Conservation (phyloP, 2,113 vertebrate species). For the Nettapus auritus region DNA sequence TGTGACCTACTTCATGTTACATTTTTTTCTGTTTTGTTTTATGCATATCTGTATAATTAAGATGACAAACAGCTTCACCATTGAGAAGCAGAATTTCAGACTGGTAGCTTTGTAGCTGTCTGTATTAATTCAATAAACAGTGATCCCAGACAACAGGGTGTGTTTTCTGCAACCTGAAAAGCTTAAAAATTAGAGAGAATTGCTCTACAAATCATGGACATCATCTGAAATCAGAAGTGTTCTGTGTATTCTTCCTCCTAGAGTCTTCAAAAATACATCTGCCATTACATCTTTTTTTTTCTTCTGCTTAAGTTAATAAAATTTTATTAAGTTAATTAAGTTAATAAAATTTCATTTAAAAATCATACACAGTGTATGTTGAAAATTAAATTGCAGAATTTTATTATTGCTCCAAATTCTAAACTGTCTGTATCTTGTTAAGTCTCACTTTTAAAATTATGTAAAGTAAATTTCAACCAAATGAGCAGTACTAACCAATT, state of each 20-base stretch:
- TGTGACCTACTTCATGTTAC: not conserved
- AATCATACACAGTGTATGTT: not conserved
- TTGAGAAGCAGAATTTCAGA: not conserved
- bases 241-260: not conserved
- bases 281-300: not conserved
- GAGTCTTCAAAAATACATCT: not conserved
- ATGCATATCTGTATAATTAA: not conserved
- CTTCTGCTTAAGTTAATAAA: not conserved
- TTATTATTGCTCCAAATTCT: not conserved
- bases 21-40: not conserved
- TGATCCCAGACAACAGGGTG: not conserved
- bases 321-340: not conserved
- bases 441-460: not conserved
- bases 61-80: not conserved
- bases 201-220: not conserved
- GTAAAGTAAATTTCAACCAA: conserved; percentile 1
- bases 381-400: not conserved
- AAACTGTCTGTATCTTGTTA: not conserved
- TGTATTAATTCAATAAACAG: not conserved
- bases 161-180: not conserved
- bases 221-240: not conserved
- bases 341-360: not conserved
- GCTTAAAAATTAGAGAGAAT: not conserved
- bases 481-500: not conserved
- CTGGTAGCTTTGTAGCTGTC: not conserved